Evolutionary conservation across 2,888 invertebrate species (phyloP).

Genomic region (Empis livida): DNA sequence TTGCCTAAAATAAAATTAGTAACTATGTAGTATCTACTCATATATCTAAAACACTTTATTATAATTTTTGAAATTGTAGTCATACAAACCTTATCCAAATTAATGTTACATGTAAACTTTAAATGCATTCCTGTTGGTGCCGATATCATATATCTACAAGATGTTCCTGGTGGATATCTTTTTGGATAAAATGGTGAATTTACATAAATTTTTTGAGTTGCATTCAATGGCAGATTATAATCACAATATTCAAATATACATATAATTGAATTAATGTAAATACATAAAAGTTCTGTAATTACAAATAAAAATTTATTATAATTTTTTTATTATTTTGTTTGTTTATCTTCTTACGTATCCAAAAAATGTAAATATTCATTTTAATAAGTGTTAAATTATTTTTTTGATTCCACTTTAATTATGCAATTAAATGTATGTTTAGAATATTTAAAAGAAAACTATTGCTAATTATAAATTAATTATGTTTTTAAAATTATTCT

Average conservation of each 20-base stretch:
- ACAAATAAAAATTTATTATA: background rate
- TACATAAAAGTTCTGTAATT: background rate
- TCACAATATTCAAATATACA: constrained; percentile 24
- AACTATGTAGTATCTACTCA: too few species aligned
- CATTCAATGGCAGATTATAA: constrained; percentile 22
- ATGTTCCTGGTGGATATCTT: constrained; percentile 22
- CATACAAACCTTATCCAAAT: constrained; percentile 20
- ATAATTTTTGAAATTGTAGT: too few species aligned
- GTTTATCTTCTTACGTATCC: background rate
- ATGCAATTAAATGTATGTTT: too few species aligned
- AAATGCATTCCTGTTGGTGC: constrained; percentile 26
- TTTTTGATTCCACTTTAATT: too few species aligned
- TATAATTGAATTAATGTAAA: background rate
- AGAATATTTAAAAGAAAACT: too few species aligned
- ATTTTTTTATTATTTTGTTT: background rate
- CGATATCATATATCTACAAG: constrained; percentile 28
- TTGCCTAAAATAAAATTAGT: too few species aligned
- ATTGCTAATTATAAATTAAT: too few species aligned
- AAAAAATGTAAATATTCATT: background rate
- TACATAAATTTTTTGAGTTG: constrained; percentile 19
- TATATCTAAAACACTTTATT: too few species aligned
- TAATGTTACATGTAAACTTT: constrained; percentile 19
- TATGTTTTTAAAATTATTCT: too few species aligned
- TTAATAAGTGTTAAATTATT: background rate
- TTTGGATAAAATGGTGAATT: constrained; percentile 30